Percentiles rank a stretch among this genome's conserved stretches.
Conservation (phyloP, 2,113 vertebrate genomes). For the Columba janthina region DNA sequence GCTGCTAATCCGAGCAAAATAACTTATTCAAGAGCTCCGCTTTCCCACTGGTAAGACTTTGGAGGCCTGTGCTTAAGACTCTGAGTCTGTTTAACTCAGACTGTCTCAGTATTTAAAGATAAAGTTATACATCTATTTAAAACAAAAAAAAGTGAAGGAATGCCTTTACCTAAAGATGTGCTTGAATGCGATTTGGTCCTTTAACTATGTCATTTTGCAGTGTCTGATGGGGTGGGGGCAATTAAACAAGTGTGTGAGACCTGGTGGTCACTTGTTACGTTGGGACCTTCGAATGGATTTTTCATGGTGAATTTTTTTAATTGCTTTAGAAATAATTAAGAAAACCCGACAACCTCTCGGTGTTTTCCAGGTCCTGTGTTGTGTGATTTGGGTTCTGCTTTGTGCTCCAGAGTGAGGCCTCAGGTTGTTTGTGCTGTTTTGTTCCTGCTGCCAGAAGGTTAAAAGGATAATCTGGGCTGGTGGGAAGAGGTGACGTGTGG, state of each 20-base stretch:
- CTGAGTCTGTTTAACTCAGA: background rate
- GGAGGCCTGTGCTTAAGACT: background rate
- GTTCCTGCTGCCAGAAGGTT: background rate
- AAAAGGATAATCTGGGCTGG: background rate
- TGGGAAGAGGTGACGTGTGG: accelerated
- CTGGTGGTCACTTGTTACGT: background rate
- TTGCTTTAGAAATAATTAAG: background rate
- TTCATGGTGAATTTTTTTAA: background rate
- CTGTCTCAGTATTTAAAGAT: background rate
- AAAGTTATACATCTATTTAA: background rate
- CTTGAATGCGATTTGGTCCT: background rate
- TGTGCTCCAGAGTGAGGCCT: background rate
- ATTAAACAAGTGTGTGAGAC: background rate
- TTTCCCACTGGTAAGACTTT: background rate
- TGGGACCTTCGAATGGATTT: background rate
- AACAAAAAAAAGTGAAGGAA: background rate
- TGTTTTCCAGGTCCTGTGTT: background rate
- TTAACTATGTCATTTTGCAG: background rate
- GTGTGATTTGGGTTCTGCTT: background rate
- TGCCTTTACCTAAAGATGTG: background rate
- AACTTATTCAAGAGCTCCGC: background rate
- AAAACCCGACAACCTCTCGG: background rate
- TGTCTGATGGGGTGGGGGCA: accelerated
- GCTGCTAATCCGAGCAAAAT: background rate
- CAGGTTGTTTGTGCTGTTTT: background rate